phyloP scores from a whole-genome alignment of 2,113 vertebrate genomes.

The Percina caprodes region DNA sequence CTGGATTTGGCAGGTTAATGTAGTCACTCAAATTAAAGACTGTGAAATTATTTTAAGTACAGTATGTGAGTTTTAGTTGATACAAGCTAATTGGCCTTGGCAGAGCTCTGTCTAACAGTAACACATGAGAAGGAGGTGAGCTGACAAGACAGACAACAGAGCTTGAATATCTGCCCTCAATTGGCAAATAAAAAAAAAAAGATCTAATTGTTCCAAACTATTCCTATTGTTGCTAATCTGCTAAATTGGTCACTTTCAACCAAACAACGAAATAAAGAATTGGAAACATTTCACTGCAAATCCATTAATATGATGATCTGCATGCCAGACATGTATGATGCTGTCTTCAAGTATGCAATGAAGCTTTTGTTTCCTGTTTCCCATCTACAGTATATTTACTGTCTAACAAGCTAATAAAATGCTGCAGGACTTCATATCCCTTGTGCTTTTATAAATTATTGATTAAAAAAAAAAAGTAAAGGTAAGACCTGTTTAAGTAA shows the following conservation, averaged over 20 bases:
- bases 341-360: background rate
- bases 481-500: background rate
- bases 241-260: constrained; percentile 4
- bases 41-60: constrained; percentile 36
- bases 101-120: constrained; percentile 36
- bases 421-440: constrained; percentile 14
- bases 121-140: constrained; percentile 47
- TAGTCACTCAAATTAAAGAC: background rate
- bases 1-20: constrained; percentile 31
- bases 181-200: constrained; percentile 19
- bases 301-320: constrained; percentile 9
- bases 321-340: constrained; percentile 13
- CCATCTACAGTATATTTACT: constrained; percentile 1
- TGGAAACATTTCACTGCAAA: background rate
- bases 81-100: constrained; percentile 25
- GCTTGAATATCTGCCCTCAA: constrained; percentile 20
- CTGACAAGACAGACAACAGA: constrained; percentile 17
- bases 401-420: constrained; percentile 30
- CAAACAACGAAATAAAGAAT: background rate
- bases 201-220: constrained; percentile 16
- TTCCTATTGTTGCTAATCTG: constrained; percentile 3
- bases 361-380: background rate
- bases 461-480: constrained; percentile 25
- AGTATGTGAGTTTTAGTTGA: constrained; percentile 28
- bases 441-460: constrained; percentile 29